Evolutionary conservation across 1,140 invertebrate species (phyloP), one percentile per base, ranked within the genome.

Genomic region (Orius insidiosus): DNA sequence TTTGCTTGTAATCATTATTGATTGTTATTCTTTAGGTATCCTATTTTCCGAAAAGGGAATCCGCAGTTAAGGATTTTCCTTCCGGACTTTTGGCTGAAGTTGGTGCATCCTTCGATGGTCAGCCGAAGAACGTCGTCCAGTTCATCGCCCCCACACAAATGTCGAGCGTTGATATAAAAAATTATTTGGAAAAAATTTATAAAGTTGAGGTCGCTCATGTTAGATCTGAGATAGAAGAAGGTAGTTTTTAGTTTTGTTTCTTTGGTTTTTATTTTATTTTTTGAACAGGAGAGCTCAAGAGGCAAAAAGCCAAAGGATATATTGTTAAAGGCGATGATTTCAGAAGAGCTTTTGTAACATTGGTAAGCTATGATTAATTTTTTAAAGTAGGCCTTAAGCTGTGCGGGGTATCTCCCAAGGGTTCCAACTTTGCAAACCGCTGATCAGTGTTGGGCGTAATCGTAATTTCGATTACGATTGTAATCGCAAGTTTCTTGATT

Each of bases 101-200:
- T 95, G 3, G 70, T 93, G 1, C 68, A 72, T 41, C 75, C 80
- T 54, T 60, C 4, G 56, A 69, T 32, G 34, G 56, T 1, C 65
- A 71, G 14, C 77, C 80, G 43, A 70, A 74, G 32, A 88, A 93
- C 68, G 58, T 81, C 35, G 80, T 89, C 1, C 68, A 78, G 38
- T 95, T 95, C 66, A 66, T 78, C 36, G 81, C 84, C 52, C 89
- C 89, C 4, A 79, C 82, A 62, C 76, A 86, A 67, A 90, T 92
- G 86, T 92, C 84, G 9, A 78, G 71, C 63, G 56, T 68, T 51
- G 92, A 97, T 63, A 70, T 96, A 0, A 80, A 77, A 61, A 90
- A 92, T 66, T 96, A 97, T 65, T 64, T 97, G 45, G 78, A 92
- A 60, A 94, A 95, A 64, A 94, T 97, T 53, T 97, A 96, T 55